Base-by-base conservation (phyloP, 2,113 vertebrate genomes). In the Channa argus region DNA sequence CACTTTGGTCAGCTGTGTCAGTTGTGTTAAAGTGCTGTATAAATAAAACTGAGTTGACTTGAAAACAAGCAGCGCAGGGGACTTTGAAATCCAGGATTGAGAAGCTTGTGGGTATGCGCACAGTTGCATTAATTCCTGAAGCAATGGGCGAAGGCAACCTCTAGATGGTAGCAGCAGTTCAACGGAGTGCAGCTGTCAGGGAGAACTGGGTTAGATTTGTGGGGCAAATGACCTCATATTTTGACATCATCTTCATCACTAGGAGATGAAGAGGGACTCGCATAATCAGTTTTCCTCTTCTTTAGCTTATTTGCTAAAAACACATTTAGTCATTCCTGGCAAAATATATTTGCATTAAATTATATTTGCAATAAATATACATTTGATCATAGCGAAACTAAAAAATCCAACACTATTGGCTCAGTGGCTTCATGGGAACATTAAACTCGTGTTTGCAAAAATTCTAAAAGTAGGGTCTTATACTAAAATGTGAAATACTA, bases 141-240 rank as follows among this genome's bases (percentile, higher is more conserved):
- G 78, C 54, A 70, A 14, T 67, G 36, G 8, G 2, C 2, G 0
- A 5, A 3, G 3, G 2, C 0, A 0, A 34, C 84, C 88, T 0
- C 55, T 77, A 87, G 90, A 62, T 83, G 91, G 85, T 79, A 78
- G 78, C 79, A 89, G 44, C 14, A 24, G 24, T 24, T 24, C 24
- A 24, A 24, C 24, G 24, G 24, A 24, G 24, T 44, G 72, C 78
- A 68, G 70, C 73, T 78, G 73, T 65, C 51, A 49, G 56, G 13
- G 37, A 82, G 82, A 86, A 89, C 58, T 83, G 77, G 81, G 79
- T 90, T 88, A 85, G 68, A 86, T 86, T 89, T 87, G 79, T 85
- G 82, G 89, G 82, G 65, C 85, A 86, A 91, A 90, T 91, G 86
- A 92, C 89, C 88, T 91, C 91, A 91, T 90, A 47, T 52, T 54